Base-by-base conservation (phyloP, 2,113 vertebrate species). In the Mionectes macconnelli region DNA sequence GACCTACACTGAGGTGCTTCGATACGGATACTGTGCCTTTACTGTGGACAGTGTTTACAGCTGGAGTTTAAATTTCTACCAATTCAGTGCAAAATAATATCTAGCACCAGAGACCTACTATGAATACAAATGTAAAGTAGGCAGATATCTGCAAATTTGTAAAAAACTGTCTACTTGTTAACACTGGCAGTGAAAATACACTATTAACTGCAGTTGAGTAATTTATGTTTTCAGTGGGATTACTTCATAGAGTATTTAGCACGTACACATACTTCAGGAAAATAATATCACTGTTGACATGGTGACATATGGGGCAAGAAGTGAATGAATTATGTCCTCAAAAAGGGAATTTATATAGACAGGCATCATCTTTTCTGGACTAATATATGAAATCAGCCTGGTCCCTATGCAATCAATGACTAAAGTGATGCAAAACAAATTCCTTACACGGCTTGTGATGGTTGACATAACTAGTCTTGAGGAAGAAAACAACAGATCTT, bases 111-210 rank as follows among this genome's bases (percentile, higher is more conserved):
- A 66, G 45, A 80, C 87, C 81, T 84, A 70, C 31, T 76, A 84
- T 89, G 91, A 94, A 96, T 91, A 69, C 52, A 95, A 88, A 85
- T 52, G 27, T 66, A 81, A 84, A 31, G 66, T 89, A 33, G 87
- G 40, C 33, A 87, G 95, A 95, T 55, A 74, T 33, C 56, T 75
- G 30, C 63, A 84, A 55, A 87, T 57, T 70, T 69, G 8, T 72
- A 44, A 49, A 80, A 84, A 90, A 56, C 10, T 39, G 57, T 25
- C 40, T 28, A 24, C 80, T 94, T 90, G 49, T 90, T 94, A 86
- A 89, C 77, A 66, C 12, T 75, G 67, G 57, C 69, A 79, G 68
- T 88, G 74, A 86, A 94, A 89, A 93, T 53, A 79, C 47, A 64
- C 30, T 24, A 4, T 5, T 5, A 68, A 39, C 30, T 95, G 66